Evolutionary conservation across 1,140 invertebrate species (phyloP).

Genomic region (Drosophila teissieri): DNA sequence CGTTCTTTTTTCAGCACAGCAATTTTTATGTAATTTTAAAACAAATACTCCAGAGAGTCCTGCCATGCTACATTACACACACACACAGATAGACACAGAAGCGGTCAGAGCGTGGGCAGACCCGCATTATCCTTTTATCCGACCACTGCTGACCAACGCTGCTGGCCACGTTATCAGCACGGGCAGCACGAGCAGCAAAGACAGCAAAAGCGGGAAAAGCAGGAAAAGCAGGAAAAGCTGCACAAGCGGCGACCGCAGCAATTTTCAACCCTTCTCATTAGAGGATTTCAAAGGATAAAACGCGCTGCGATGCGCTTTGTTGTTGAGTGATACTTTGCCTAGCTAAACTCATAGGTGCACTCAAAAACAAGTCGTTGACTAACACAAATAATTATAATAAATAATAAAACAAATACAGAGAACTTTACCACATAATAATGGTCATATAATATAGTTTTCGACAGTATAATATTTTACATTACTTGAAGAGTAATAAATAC

Average conservation of each 20-base stretch:
- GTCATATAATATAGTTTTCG: no score
- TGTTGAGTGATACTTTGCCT: conserved; percentile 76
- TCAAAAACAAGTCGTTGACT: neutral
- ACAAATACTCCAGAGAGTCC: conserved; percentile 58
- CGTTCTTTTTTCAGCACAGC: conserved; percentile 42
- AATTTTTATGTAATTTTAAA: conserved; percentile 81
- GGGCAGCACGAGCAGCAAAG: conserved; percentile 33
- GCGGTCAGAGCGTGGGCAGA: conserved; percentile 19
- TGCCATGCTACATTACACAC: conserved; percentile 63
- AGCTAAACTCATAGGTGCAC: conserved; percentile 18
- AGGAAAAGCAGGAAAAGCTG: conserved; percentile 14
- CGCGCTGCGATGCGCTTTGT: conserved; percentile 67
- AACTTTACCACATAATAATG: no score
- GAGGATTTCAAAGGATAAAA: conserved; percentile 82
- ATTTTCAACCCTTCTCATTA: conserved; percentile 84
- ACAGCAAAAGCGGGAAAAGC: conserved; percentile 10
- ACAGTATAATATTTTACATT: no score
- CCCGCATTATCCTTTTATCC: conserved; percentile 82
- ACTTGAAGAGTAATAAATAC: neutral
- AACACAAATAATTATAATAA: no score
- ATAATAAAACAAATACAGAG: no score
- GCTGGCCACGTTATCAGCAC: conserved; percentile 70
- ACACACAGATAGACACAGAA: neutral
- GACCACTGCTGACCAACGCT: conserved; percentile 65
- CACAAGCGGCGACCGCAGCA: conserved; percentile 68